phyloP scores from a whole-genome alignment of 2,797 vertebrate genomes.

The Crypturellus tataupa region DNA sequence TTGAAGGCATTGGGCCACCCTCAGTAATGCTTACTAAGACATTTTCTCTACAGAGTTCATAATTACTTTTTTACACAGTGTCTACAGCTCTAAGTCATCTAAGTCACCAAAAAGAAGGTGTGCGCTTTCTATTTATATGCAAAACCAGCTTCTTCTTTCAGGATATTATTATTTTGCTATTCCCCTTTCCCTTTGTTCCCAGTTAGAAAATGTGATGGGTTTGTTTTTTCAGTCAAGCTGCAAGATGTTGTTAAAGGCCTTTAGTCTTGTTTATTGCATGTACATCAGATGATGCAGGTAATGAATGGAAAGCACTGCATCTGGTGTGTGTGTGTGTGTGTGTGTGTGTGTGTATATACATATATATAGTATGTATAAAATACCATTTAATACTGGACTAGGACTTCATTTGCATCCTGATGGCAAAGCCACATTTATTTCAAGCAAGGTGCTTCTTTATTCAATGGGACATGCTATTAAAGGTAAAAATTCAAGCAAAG shows the following conservation, averaged over 20 bases:
- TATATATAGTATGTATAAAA: background rate
- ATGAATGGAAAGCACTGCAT: background rate
- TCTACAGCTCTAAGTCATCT: constrained; percentile 40
- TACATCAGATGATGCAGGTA: background rate
- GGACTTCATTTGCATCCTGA: background rate
- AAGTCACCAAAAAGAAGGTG: constrained; percentile 39
- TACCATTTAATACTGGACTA: background rate
- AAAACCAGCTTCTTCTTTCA: background rate
- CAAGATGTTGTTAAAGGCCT: background rate
- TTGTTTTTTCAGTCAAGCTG: background rate
- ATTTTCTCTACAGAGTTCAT: constrained; percentile 39
- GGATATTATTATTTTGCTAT: background rate
- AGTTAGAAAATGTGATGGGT: background rate
- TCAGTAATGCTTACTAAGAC: constrained; percentile 40
- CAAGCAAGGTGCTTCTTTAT: background rate
- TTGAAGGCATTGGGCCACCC: constrained; percentile 40
- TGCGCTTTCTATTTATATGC: constrained; percentile 4
- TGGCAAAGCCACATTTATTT: background rate
- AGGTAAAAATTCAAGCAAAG: background rate
- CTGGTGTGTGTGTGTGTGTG: background rate
- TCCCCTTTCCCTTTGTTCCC: background rate
- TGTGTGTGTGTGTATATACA: no score
- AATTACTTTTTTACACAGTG: constrained; percentile 55
- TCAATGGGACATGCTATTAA: background rate
- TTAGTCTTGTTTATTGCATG: background rate